Evolutionary conservation across 2,888 invertebrate genomes (phyloP).

Genomic region (Thera obeliscata): DNA sequence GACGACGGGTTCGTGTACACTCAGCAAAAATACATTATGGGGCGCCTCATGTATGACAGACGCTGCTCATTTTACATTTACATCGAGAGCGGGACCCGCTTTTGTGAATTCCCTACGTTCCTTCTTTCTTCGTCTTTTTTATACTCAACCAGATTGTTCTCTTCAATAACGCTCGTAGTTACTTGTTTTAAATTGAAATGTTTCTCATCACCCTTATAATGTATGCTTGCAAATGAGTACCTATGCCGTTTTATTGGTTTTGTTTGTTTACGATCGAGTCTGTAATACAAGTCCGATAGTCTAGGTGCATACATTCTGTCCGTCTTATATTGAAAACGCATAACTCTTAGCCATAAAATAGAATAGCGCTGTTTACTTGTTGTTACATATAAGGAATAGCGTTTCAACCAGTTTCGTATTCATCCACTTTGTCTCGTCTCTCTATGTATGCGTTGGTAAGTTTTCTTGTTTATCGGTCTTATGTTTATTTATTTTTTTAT

Average conservation of each 20-base stretch:
- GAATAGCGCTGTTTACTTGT: conserved; percentile 49
- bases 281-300: conserved; percentile 37
- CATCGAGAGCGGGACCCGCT: conserved; percentile 28
- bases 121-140: conserved; percentile 29
- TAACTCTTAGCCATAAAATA: conserved; percentile 43
- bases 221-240: conserved; percentile 45
- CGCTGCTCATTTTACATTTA: conserved; percentile 42
- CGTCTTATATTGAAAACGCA: conserved; percentile 44
- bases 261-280: conserved; percentile 39
- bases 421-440: conserved; percentile 41
- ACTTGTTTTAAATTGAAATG: conserved; percentile 36
- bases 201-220: conserved; percentile 37
- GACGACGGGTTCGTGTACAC: conserved; percentile 33
- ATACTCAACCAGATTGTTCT: conserved; percentile 29
- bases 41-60: conserved; percentile 31
- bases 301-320: conserved; percentile 39
- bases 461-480: conserved; percentile 40
- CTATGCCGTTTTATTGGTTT: conserved; percentile 35
- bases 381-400: conserved; percentile 32
- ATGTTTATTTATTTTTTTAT: background rate
- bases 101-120: conserved; percentile 41
- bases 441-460: conserved; percentile 35
- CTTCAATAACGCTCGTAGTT: conserved; percentile 25
- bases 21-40: conserved; percentile 41
- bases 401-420: conserved; percentile 47